Base-by-base conservation (phyloP, 2,888 invertebrate species). In the Eupithecia pulchellata region DNA sequence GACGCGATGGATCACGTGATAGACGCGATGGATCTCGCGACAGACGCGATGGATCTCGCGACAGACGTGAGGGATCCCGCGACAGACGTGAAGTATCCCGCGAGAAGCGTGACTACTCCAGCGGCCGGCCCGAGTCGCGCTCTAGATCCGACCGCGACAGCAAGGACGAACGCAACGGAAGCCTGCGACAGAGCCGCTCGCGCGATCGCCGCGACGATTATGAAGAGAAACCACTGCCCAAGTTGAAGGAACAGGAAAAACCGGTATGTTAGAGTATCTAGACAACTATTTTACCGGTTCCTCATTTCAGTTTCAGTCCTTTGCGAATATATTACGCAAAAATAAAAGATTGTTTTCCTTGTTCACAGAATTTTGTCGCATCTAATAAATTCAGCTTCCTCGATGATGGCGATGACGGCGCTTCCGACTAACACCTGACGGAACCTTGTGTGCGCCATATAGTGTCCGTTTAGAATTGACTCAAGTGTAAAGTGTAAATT, bases 371-470 rank as follows among this genome's bases (percentile, higher is more conserved):
- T 92, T 96, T 97, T 85, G 96, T 96, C 87, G 96, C 96, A 85
- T 96, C 96, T 85, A 97, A 97, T 89, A 97, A 97, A 95, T 97
- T 96, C 95, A 96, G 96, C 89, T 96, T 96, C 92, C 92, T 96
- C 84, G 96, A 96, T 84, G 96, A 96, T 86, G 96, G 96, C 81
- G 96, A 95, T 85, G 94, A 95, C 81, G 92, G 89, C 82, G 92
- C 82, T 42, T 93, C 91, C 71, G 93, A 94, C 73, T 94, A 93
- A 85, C 86, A 80, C 25, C 82, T 72, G 72, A 75, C 78, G 76
- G 71, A 72, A 71, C 75, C 73, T 77, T 78, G 75, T 80, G 83
- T 79, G 83, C 81, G 85, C 85, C 84, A 81, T 73, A 73, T 83
- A 86, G 88, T 87, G 89, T 84, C 84, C 83, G 80, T 86, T 84